Conservation (phyloP, 2,797 vertebrate genomes). For the Poecile montanus region DNA sequence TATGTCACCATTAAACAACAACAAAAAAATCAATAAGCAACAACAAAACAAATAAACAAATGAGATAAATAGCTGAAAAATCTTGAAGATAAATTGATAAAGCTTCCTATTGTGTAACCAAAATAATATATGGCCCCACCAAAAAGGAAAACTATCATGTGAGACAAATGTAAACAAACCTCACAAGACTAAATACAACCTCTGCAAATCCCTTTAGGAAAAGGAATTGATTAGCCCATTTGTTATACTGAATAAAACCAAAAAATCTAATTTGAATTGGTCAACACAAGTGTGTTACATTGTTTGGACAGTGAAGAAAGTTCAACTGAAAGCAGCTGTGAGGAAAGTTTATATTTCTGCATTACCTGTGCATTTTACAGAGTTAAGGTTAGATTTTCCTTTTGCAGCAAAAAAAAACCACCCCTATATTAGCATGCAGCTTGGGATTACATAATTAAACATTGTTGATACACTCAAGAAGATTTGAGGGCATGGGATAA, state of each 20-base stretch:
- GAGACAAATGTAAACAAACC: neutral
- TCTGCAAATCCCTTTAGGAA: neutral
- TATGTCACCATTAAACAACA: neutral
- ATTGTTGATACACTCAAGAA: neutral
- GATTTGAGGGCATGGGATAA: neutral
- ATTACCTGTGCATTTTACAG: neutral
- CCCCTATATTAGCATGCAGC: neutral
- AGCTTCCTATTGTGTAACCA: neutral
- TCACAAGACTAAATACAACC: neutral
- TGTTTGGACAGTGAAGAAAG: neutral
- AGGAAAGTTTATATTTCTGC: neutral
- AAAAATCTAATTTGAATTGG: neutral
- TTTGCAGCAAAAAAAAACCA: neutral
- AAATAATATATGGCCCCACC: neutral
- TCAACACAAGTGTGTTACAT: neutral
- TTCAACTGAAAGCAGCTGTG: neutral
- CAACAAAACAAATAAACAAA: neutral
- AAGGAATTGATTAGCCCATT: neutral
- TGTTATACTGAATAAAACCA: neutral
- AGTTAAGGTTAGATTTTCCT: neutral
- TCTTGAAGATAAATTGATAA: neutral
- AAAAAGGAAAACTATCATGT: neutral
- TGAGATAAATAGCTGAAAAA: neutral
- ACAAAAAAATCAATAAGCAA: neutral
- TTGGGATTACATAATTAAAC: neutral